These are phyloP conservation scores for Orius laevigatus DNA, from an alignment of 1,140 invertebrate species.

Conservation along the genomic window DNA sequence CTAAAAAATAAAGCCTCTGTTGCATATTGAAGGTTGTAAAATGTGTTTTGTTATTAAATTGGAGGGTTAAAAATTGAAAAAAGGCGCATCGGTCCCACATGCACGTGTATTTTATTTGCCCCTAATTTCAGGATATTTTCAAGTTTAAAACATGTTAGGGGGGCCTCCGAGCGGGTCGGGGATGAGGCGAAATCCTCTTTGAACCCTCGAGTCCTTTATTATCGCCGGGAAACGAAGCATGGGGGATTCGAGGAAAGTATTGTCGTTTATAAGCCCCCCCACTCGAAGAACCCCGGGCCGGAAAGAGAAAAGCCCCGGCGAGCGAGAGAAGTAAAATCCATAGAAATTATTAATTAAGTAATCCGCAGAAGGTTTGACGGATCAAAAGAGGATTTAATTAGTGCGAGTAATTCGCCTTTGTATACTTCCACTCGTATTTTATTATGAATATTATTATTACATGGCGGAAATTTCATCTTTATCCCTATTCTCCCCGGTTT, in stretches of 20 bases:
- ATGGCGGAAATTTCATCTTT: too few relatives aligned
- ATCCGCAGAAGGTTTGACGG: conserved; percentile 10
- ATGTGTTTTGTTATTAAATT: too few relatives aligned
- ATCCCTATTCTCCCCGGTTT: too few relatives aligned
- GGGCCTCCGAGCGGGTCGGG: background rate
- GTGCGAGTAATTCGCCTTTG: conserved; percentile 10
- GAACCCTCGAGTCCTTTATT: conserved; percentile 5
- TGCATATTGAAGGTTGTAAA: too few relatives aligned
- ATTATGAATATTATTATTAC: conserved; percentile 8
- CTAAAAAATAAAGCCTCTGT: too few relatives aligned
- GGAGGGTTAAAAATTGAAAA: background rate
- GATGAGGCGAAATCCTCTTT: conserved; percentile 5
- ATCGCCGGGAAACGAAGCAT: conserved; percentile 6
- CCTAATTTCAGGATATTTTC: conserved; percentile 7
- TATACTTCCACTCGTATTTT: conserved; percentile 7
- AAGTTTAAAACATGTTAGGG: conserved; percentile 8
- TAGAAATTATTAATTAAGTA: conserved; percentile 12
- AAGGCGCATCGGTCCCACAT: background rate
- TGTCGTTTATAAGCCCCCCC: conserved; percentile 7
- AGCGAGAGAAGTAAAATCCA: conserved; percentile 8
- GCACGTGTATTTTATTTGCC: conserved; percentile 4
- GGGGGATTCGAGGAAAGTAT: conserved; percentile 4
- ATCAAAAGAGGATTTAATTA: conserved; percentile 12
- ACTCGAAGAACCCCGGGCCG: conserved; percentile 1
- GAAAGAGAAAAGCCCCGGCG: background rate